Evolutionary conservation across 2,888 invertebrate genomes (phyloP), one percentile per base, ranked within the genome.

Genomic region (Cantharis rustica): DNA sequence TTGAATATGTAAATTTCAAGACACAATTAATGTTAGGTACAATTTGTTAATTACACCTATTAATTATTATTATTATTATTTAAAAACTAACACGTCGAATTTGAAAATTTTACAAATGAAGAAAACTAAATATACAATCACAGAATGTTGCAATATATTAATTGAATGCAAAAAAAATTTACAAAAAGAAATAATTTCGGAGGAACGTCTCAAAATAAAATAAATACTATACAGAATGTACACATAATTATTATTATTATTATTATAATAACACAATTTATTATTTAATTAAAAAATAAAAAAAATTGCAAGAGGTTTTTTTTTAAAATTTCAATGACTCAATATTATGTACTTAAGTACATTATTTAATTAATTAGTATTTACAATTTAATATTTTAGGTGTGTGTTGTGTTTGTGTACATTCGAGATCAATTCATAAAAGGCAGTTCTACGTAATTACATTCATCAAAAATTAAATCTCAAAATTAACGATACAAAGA

Each of bases 201-300:
- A 81, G 82, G 84, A 80, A 84, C 82, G 83, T 83, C 84, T 84
- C 82, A 83, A 84, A 84, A 82, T 79, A 79, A 82, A 87, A 87
- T 87, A 87, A 87, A 87, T 87, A 87, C 87, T 87, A 86, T 87
- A 87, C 87, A 87, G 85, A 87, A 87, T 87, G 86, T 87, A 87
- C 87, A 87, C 86, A n/a, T 47, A 9, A 47, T 47, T 7, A n/a
- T n/a, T n/a, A 47, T 47, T n/a, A 47, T 47, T n/a, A n/a, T 47
- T 47, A 31, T 31, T 47, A 47, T 83, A 84, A 83, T 78, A 82
- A 81, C 82, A 84, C 83, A 79, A 82, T 83, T 47, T n/a, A 47
- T n/a, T 47, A 47, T n/a, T 47, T 47, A 47, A n/a, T n/a, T 47
- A 9, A n/a, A 23, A 47, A n/a, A 47, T n/a, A n/a, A 47, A 47